Evolutionary conservation across 2,797 vertebrate genomes (phyloP).

Genomic region (Merluccius polli): DNA sequence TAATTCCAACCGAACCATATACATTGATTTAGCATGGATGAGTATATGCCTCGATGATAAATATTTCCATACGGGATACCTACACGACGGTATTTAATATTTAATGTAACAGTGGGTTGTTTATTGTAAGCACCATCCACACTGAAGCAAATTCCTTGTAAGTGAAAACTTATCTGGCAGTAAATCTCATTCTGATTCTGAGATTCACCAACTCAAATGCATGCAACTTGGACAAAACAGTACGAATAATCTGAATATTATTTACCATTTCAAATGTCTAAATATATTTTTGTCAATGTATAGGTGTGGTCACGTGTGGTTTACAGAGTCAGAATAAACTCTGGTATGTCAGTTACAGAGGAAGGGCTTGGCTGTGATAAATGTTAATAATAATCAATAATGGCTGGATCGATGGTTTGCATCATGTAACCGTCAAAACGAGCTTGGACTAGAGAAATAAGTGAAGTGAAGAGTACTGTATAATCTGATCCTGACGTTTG

Average conservation of each 20-base stretch:
- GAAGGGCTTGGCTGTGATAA: neutral
- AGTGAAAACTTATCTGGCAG: no score
- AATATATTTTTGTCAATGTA: neutral
- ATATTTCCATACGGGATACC: neutral
- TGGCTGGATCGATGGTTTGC: neutral
- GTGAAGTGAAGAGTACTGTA: neutral
- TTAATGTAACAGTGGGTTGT: neutral
- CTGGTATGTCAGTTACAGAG: conserved; percentile 11
- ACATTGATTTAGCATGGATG: neutral
- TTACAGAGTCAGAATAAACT: conserved; percentile 18
- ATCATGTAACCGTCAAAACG: neutral
- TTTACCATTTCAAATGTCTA: neutral
- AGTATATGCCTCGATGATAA: neutral
- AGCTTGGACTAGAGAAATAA: neutral
- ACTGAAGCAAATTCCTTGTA: no score
- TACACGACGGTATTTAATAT: neutral
- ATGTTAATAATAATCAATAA: neutral
- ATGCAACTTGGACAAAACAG: neutral
- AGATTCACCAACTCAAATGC: neutral
- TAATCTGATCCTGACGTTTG: neutral
- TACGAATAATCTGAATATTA: neutral
- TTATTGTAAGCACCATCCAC: neutral
- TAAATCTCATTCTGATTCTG: no score
- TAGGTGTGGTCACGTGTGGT: neutral
- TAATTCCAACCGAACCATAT: no score